Evolutionary conservation across 2,113 vertebrate genomes (phyloP).

Genomic region (Sapajus apella): DNA sequence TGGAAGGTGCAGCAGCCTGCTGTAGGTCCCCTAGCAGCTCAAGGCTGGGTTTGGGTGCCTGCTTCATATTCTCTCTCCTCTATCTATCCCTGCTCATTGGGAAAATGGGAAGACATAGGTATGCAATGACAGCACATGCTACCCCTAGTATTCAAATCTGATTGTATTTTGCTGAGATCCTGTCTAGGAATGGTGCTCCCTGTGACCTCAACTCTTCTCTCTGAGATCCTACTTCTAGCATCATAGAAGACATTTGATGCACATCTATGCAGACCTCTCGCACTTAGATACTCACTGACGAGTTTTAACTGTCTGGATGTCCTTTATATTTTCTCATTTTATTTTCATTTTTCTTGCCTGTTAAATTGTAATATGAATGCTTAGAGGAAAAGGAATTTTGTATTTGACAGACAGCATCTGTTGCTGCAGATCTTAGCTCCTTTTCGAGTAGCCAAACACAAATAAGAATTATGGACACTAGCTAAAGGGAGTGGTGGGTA

Average conservation of each 20-base stretch:
- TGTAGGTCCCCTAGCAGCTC: not conserved
- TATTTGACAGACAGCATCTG: not conserved
- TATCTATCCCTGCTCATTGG: not conserved
- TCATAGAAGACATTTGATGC: accelerated
- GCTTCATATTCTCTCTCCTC: not conserved
- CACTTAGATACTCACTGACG: accelerated
- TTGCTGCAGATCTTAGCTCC: not conserved
- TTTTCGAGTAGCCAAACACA: not conserved
- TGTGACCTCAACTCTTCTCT: accelerated
- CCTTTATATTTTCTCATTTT: not conserved
- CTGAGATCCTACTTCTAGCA: not conserved
- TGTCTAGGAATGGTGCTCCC: not conserved
- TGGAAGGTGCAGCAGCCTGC: accelerated
- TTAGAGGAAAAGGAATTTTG: not conserved
- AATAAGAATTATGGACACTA: not conserved
- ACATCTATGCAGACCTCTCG: accelerated
- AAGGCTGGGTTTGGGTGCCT: not conserved
- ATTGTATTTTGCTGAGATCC: not conserved
- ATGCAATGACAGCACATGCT: not conserved
- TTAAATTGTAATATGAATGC: not conserved
- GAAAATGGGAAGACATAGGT: not conserved
- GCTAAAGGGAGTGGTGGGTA: not conserved
- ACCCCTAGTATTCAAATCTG: not conserved
- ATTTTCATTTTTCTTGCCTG: not conserved
- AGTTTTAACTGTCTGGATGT: not conserved